phyloP scores from a whole-genome alignment of 1,140 invertebrate genomes.

The Dinoponera quadriceps region DNA sequence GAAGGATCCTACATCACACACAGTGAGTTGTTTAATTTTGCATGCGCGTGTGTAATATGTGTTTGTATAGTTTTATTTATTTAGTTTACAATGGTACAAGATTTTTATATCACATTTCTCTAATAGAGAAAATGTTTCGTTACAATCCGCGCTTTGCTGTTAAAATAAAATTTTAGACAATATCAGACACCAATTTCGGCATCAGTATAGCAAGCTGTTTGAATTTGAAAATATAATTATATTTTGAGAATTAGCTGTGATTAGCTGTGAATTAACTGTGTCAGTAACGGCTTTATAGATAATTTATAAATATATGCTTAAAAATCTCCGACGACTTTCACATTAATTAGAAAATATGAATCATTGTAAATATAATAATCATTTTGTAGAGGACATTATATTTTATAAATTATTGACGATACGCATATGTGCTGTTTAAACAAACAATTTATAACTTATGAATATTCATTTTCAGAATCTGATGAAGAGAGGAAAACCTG shows the following conservation, averaged over 20 bases:
- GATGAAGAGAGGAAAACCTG: not conserved
- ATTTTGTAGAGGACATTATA: not conserved
- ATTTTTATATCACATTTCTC: not conserved
- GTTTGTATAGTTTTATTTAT: not conserved
- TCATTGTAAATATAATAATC: slow-evolving; percentile 25
- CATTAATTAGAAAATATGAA: not conserved
- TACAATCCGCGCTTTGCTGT: too few species aligned
- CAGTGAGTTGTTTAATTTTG: not conserved
- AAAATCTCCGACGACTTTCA: too few species aligned
- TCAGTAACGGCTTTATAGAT: too few species aligned
- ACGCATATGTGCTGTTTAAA: not conserved
- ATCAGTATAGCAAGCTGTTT: too few species aligned
- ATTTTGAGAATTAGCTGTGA: too few species aligned
- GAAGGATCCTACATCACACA: not conserved
- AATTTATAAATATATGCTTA: too few species aligned
- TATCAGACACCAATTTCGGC: too few species aligned
- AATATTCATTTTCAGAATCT: slow-evolving; percentile 7
- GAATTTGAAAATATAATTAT: too few species aligned
- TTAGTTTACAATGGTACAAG: not conserved
- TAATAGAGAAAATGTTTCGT: not conserved
- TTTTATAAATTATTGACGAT: not conserved
- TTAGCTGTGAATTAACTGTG: too few species aligned
- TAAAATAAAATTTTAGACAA: too few species aligned
- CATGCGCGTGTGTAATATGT: not conserved
- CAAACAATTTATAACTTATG: not conserved